A percentile compares a stretch with the other conserved stretches of the same genome.
Conservation (phyloP, 2,888 invertebrate species). For the Lagria hirta region DNA sequence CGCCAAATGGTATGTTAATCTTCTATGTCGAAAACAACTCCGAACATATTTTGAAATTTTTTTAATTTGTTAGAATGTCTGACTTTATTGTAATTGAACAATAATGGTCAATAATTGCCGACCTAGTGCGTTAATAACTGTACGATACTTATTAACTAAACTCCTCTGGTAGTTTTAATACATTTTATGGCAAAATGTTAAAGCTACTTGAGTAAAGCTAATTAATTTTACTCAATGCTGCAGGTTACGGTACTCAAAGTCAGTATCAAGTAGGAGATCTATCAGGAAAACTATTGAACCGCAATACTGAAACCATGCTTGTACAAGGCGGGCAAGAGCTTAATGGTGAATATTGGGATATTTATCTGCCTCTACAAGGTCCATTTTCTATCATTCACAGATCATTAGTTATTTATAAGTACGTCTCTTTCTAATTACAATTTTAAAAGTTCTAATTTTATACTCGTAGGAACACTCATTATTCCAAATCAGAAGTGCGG, state of each 20-base stretch:
- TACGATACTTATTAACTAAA: no score
- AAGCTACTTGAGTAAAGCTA: conserved; percentile 18
- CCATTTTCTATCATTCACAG: conserved; percentile 76
- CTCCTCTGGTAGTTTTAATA: no score
- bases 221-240: conserved; percentile 2
- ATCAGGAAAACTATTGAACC: conserved; percentile 78
- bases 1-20: conserved; percentile 74
- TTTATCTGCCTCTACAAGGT: conserved; percentile 82
- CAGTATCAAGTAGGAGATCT: conserved; percentile 89
- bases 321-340: conserved; percentile 73
- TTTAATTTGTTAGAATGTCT: no score
- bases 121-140: no score
- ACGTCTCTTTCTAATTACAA: conserved; percentile 33
- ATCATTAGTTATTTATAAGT: conserved; percentile 77
- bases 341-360: conserved; percentile 78
- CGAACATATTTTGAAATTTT: no score
- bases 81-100: no score
- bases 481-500: conserved; percentile 51
- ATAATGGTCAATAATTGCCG: no score
- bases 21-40: no score
- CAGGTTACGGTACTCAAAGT: conserved; percentile 76
- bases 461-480: conserved; percentile 55
- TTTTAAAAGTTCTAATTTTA: conserved; percentile 4
- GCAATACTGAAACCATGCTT: conserved; percentile 70
- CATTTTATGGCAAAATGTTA: no score